Evolutionary conservation across 2,113 vertebrate species (phyloP), one percentile per base, ranked within the genome.

Genomic region (Amphiprion ocellaris): DNA sequence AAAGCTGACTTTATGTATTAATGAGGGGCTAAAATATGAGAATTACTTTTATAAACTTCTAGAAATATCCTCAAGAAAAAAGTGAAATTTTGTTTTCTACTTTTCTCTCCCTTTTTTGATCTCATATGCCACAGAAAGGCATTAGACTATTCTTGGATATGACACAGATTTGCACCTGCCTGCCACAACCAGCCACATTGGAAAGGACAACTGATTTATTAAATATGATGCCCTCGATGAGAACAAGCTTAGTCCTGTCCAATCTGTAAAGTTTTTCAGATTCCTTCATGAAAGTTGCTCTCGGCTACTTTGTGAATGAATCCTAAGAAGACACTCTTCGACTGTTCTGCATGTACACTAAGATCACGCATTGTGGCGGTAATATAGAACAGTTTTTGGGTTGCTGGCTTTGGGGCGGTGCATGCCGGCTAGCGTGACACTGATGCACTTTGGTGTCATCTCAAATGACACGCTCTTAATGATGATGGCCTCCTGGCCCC

Each of bases 401-500:
- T 69, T 71, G 24, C 53, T 75, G 62, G 37, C 58, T 88, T 79
- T 55, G 33, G 33, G 75, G 21, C 65, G 53, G 68, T 9, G 23
- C 47, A 49, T 26, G 56, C 53, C 55, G 26, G 50, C 10, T 63
- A 33, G 46, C 26, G 15, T 68, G 74, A 70, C 71, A 21, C 69
- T 77, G 81, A 89, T 81, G 39, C 50, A 73, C 39, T 44, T 5
- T 81, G 86, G 76, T 89, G 61, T 71, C 62, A 37, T 69, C 59
- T 87, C 60, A 60, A 64, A 72, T 83, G 75, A 70, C 74, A 72
- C 41, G 37, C 74, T 74, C 19, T 26, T 77, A 71, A 82, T 77
- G 44, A 75, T 54, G 76, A 73, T 49, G 47, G 6, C 74, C 68
- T 65, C 65, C 15, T 79, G 80, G 39, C 81, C 83, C 67, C 65